These are phyloP conservation scores for Dipus sagitta DNA, from an alignment of 2,797 vertebrate genomes.

Conservation along the genomic window DNA sequence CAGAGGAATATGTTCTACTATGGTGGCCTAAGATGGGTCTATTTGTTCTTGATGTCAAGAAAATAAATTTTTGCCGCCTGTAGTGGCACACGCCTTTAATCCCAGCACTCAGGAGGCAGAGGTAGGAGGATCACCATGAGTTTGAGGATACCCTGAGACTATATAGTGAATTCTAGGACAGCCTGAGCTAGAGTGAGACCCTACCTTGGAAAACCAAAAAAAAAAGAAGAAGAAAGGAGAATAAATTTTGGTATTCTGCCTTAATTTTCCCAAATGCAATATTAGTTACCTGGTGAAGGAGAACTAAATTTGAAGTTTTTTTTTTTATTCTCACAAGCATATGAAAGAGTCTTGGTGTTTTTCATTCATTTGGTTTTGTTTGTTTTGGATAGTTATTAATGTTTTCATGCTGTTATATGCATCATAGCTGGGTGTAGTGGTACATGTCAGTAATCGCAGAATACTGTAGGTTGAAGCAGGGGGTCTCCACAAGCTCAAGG, in stretches of 20 bases:
- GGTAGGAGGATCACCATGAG: too few relatives aligned
- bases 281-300: not conserved
- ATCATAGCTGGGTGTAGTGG: too few relatives aligned
- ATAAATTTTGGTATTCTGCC: too few relatives aligned
- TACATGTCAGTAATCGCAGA: not conserved
- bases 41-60: not conserved
- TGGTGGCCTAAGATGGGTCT: not conserved
- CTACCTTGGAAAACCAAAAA: too few relatives aligned
- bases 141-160: too few relatives aligned
- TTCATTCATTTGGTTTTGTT: not conserved
- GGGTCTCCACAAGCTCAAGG: not conserved
- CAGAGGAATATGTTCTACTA: too few relatives aligned
- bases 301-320: not conserved
- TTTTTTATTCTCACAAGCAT: not conserved
- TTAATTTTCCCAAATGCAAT: not conserved
- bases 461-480: not conserved
- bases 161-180: too few relatives aligned
- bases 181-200: too few relatives aligned
- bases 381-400: not conserved
- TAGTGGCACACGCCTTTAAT: too few relatives aligned
- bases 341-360: not conserved
- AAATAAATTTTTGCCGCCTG: not conserved
- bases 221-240: too few relatives aligned
- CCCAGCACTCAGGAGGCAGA: too few relatives aligned
- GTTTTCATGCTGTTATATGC: not conserved